A percentile compares a stretch with the other conserved stretches of the same genome.
These are phyloP conservation scores for Lagodon rhomboides DNA, from an alignment of 2,797 vertebrate species.

Conservation along the genomic window DNA sequence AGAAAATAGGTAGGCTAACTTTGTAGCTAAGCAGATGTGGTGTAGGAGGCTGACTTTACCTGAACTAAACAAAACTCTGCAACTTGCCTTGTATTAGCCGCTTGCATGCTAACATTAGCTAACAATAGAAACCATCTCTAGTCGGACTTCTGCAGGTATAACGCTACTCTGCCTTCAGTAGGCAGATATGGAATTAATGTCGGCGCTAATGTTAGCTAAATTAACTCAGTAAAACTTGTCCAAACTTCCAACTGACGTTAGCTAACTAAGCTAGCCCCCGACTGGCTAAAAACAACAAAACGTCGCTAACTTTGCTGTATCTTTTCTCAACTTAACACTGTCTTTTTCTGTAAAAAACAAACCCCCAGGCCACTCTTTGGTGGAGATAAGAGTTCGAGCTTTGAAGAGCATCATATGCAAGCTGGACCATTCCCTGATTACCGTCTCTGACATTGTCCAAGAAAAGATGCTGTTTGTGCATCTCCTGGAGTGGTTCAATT, in stretches of 20 bases:
- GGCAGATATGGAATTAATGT: neutral
- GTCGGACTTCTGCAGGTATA: neutral
- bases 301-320: neutral
- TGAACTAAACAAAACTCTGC: conserved; percentile 26
- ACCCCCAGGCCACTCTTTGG: conserved; percentile 89
- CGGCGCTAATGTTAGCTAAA: neutral
- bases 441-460: conserved; percentile 88
- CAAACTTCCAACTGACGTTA: neutral
- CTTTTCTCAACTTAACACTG: neutral
- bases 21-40: conserved; percentile 21
- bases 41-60: conserved; percentile 1
- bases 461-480: conserved; percentile 89
- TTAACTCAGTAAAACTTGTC: neutral
- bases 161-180: no score
- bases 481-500: conserved; percentile 97
- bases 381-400: conserved; percentile 94
- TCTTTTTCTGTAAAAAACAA: conserved; percentile 4
- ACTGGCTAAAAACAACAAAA: conserved; percentile 5
- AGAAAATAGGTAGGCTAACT: conserved; percentile 83
- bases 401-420: conserved; percentile 91
- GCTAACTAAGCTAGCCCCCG: neutral
- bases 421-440: conserved; percentile 89
- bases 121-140: neutral
- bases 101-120: conserved; percentile 31
- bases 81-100: conserved; percentile 1